phyloP scores from a whole-genome alignment of 2,888 invertebrate genomes.

The Myopa tessellatipennis region DNA sequence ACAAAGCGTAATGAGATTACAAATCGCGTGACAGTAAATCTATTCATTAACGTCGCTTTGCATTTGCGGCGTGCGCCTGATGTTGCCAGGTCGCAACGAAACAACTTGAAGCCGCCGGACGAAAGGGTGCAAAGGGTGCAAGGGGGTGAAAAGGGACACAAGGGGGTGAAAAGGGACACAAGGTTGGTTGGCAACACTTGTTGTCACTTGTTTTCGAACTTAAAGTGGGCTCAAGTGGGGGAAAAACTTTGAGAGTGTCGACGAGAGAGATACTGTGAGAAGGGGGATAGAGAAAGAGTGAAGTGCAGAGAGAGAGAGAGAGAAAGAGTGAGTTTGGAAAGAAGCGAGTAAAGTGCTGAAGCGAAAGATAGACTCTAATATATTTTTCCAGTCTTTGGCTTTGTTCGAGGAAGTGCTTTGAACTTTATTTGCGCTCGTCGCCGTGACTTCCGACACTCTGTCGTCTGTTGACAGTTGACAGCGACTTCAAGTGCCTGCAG shows the following conservation, averaged over 20 bases:
- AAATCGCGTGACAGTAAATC: constrained; percentile 50
- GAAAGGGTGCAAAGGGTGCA: not conserved
- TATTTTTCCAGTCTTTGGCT: too few relatives aligned
- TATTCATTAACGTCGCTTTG: constrained; percentile 47
- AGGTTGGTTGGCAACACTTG: not conserved
- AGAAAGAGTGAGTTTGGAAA: not conserved
- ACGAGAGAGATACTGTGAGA: not conserved
- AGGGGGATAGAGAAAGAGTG: not conserved
- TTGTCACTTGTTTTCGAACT: not conserved
- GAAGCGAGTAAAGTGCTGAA: not conserved
- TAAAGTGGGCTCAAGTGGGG: not conserved
- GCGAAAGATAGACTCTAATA: not conserved
- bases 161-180: not conserved
- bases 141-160: not conserved
- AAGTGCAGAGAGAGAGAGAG: not conserved
- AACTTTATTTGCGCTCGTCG: constrained; percentile 1
- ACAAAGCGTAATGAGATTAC: constrained; percentile 32
- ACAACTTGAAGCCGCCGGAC: not conserved
- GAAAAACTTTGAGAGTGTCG: not conserved
- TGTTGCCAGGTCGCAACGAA: not conserved
- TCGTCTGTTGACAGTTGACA: constrained; percentile 55
- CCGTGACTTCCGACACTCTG: constrained; percentile 29
- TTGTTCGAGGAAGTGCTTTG: not conserved
- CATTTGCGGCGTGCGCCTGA: constrained; percentile 33
- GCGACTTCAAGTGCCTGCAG: constrained; percentile 41